Conservation (phyloP, 2,888 invertebrate species). For the Linyphia triangularis region DNA sequence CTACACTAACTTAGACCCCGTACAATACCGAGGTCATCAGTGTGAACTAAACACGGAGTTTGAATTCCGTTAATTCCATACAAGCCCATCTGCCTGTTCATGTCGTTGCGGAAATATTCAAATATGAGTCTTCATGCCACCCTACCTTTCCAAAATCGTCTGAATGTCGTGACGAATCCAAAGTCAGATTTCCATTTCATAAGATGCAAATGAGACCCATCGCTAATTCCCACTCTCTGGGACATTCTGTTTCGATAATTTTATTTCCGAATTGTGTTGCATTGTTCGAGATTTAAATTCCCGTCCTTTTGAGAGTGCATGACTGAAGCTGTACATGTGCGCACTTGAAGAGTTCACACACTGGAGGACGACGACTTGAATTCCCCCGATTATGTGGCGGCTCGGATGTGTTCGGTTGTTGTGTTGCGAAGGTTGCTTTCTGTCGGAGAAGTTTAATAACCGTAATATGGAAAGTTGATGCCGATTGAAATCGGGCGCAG, state of each 20-base stretch:
- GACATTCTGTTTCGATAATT: neutral
- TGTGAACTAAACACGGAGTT: neutral
- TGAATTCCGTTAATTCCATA: neutral
- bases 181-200: slow-evolving; percentile 63
- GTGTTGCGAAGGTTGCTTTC: neutral
- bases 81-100: neutral
- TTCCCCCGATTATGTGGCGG: no score
- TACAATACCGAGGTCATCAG: neutral
- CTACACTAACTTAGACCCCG: neutral
- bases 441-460: slow-evolving; percentile 28
- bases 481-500: slow-evolving; percentile 26
- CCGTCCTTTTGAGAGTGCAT: neutral
- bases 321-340: no score
- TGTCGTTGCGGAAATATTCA: slow-evolving; percentile 47
- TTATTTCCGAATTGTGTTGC: slow-evolving; percentile 37
- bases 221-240: neutral
- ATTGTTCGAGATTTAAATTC: slow-evolving; percentile 28
- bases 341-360: no score
- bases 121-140: neutral
- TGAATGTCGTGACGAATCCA: neutral
- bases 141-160: neutral
- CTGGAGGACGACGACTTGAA: no score
- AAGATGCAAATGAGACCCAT: slow-evolving; percentile 60
- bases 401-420: neutral
- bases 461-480: slow-evolving; percentile 18